phyloP scores from a whole-genome alignment of 2,888 invertebrate species.

The Amblyjoppa proteus region DNA sequence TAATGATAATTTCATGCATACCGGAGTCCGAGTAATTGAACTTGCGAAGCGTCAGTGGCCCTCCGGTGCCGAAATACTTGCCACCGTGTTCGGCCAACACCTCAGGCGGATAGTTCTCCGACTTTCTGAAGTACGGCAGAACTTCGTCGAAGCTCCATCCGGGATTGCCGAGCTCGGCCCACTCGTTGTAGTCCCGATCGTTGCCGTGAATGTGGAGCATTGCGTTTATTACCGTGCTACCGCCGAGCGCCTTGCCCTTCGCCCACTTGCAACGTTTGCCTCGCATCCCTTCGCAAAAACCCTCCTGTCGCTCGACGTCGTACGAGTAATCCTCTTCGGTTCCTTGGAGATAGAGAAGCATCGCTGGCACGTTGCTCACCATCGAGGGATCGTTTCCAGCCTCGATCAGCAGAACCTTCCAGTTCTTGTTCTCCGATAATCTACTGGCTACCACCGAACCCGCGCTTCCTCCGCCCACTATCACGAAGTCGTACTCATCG shows the following conservation, averaged over 20 bases:
- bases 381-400: constrained; percentile 85
- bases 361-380: constrained; percentile 85
- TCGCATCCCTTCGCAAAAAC: constrained; percentile 81
- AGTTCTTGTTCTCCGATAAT: constrained; percentile 84
- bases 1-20: constrained; percentile 83
- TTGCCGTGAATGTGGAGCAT: constrained; percentile 89
- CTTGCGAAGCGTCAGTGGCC: constrained; percentile 85
- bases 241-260: constrained; percentile 89
- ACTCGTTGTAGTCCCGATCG: constrained; percentile 88
- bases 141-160: constrained; percentile 88
- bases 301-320: constrained; percentile 84
- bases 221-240: constrained; percentile 88
- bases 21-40: constrained; percentile 81
- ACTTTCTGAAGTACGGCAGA: constrained; percentile 81
- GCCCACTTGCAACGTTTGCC: constrained; percentile 86
- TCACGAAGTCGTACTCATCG: constrained; percentile 78
- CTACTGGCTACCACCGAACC: constrained; percentile 86
- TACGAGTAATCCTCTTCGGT: constrained; percentile 85
- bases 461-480: constrained; percentile 86
- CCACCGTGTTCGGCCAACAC: constrained; percentile 80
- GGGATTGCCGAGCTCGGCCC: constrained; percentile 87
- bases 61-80: constrained; percentile 84
- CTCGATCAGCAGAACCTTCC: constrained; percentile 86
- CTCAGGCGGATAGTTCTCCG: constrained; percentile 75
- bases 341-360: constrained; percentile 78